Evolutionary conservation across 2,888 invertebrate species (phyloP).

Genomic region (Ormyrus nitidulus): DNA sequence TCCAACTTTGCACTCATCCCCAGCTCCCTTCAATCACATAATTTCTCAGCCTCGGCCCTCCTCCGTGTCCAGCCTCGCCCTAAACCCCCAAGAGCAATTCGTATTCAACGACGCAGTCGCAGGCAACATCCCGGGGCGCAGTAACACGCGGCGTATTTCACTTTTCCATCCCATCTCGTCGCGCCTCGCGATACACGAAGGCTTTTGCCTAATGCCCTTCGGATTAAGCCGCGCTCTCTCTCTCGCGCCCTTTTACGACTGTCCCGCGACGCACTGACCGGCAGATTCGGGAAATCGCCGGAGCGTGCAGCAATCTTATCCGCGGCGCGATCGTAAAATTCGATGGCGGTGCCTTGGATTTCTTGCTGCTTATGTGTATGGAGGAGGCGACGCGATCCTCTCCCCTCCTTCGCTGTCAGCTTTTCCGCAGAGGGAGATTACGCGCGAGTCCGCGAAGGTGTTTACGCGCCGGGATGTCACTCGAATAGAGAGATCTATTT

Average conservation of each 20-base stretch:
- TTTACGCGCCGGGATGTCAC: conserved; percentile 46
- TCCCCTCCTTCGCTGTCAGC: neutral
- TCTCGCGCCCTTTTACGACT: conserved; percentile 32
- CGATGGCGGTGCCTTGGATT: conserved; percentile 31
- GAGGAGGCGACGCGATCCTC: too few relatives aligned
- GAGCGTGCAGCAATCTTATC: conserved; percentile 16
- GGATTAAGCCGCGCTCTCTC: conserved; percentile 16
- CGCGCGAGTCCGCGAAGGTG: conserved; percentile 12
- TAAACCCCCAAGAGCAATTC: conserved; percentile 1
- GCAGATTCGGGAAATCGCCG: conserved; percentile 35
- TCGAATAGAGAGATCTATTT: conserved; percentile 51
- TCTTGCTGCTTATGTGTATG: neutral
- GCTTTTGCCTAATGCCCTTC: conserved; percentile 27
- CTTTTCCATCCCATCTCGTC: conserved; percentile 32
- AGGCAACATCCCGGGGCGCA: neutral
- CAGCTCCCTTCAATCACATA: too few relatives aligned
- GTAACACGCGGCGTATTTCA: conserved; percentile 30
- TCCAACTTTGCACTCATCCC: conserved; percentile 32
- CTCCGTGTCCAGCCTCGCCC: neutral
- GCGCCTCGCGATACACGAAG: neutral
- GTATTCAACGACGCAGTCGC: neutral
- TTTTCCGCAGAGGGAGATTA: neutral
- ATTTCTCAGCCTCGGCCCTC: too few relatives aligned
- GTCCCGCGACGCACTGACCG: neutral
- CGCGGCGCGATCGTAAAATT: conserved; percentile 43